These are phyloP conservation scores for Acanthosepion lycidas DNA, from an alignment of 2,888 invertebrate genomes.

Conservation along the genomic window DNA sequence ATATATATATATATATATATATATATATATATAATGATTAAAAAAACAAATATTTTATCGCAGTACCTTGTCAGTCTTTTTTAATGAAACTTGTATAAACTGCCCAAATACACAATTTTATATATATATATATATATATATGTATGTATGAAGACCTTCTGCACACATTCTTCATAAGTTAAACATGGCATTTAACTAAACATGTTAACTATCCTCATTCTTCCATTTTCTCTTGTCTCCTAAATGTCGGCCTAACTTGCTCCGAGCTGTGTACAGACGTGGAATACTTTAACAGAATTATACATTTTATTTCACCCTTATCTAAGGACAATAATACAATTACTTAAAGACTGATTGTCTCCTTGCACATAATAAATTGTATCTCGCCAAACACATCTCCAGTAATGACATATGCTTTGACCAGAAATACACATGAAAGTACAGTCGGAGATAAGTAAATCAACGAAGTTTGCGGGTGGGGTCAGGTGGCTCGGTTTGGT, in stretches of 20 bases:
- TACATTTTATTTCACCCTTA: background rate
- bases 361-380: background rate
- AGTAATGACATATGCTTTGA: background rate
- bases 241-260: background rate
- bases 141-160: background rate
- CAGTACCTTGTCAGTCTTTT: no score
- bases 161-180: background rate
- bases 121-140: background rate
- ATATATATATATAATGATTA: no score
- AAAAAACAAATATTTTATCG: no score
- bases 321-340: background rate
- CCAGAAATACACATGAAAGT: background rate
- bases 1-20: no score
- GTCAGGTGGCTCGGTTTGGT: no score
- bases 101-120: background rate
- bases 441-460: background rate
- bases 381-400: background rate
- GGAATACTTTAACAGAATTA: background rate
- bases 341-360: background rate
- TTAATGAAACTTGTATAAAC: no score
- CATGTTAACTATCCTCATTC: background rate
- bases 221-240: background rate
- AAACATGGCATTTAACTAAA: background rate
- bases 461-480: background rate
- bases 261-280: background rate